Evolutionary conservation across 2,888 invertebrate genomes (phyloP), one percentile per base, ranked within the genome.

Genomic region (Pedicia rivosa): DNA sequence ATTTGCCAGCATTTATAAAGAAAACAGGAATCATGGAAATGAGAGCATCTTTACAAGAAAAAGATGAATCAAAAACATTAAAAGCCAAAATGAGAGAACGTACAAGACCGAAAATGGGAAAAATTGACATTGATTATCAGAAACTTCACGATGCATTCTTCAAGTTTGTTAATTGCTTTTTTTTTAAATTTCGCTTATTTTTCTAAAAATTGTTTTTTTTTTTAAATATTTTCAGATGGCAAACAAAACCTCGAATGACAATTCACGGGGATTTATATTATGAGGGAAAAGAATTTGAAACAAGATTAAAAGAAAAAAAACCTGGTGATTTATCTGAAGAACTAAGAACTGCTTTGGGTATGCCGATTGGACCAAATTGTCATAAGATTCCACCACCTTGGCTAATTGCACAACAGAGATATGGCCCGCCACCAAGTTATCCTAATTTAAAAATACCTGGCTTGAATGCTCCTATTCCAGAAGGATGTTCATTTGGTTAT

Each of bases 1-100:
- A 97, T 57, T 66, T 99, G 35, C 98, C 98, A 0, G 97, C 97
- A 51, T 99, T 95, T 57, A 98, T 98, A 42, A 94, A 95, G 59
- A 80, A 90, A 53, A 98, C 98, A 0, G 98, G 98, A n/a, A 98
- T 98, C 44, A 95, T 94, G 79, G 98, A 99, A 64, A 98, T 98
- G 98, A 68, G 98, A 28, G 94, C 95, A 25, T 94, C 97, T 1
- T 67, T 98, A 14, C 92, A 92, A 54, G 98, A 99, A 56, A 95
- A 98, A 50, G 94, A 94, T 51, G 94, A 94, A 51, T 78, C 84
- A 17, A 90, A 92, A 53, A 87, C 90, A 0, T 62, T 94, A 2
- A 97, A 97, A 56, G 86, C 94, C 0, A 97, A 95, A 65, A 95
- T 95, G 94, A 68, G 97, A 15, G 98, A 98, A 57, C 73, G 92